Evolutionary conservation across 37 sponge, comb jelly and placozoan genomes (phyloP).

Genomic region (Geodia barretti): DNA sequence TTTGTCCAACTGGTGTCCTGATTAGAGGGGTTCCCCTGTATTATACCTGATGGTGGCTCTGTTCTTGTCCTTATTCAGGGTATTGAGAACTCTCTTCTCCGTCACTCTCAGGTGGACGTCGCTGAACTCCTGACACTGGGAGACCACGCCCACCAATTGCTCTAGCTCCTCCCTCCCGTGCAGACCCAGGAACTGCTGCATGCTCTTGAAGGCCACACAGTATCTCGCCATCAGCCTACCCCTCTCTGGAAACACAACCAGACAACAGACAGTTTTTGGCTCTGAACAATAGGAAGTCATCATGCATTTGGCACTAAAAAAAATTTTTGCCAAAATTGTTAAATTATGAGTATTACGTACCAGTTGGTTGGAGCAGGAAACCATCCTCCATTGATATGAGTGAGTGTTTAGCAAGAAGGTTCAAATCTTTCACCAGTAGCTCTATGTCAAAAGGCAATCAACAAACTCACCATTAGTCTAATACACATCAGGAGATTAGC

Average conservation of each 20-base stretch:
- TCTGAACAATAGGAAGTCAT: too few species aligned
- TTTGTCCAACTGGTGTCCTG: too few species aligned
- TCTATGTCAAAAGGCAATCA: slow-evolving; percentile 59
- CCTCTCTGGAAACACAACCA: slow-evolving; percentile 46
- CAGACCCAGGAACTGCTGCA: slow-evolving; percentile 81
- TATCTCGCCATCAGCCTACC: slow-evolving; percentile 97
- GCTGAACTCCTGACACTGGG: slow-evolving; percentile 85
- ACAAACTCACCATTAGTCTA: neutral
- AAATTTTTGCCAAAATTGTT: too few species aligned
- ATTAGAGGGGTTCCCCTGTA: too few species aligned
- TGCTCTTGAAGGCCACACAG: slow-evolving; percentile 92
- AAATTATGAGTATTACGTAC: slow-evolving; percentile 13
- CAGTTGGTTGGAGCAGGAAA: slow-evolving; percentile 76
- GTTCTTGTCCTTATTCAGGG: slow-evolving; percentile 91
- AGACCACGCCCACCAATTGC: slow-evolving; percentile 52
- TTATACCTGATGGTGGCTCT: slow-evolving; percentile 83
- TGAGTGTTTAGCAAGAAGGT: slow-evolving; percentile 54
- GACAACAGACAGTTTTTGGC: neutral
- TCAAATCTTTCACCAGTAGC: slow-evolving; percentile 79
- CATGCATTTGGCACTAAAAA: too few species aligned
- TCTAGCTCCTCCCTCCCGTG: slow-evolving; percentile 56
- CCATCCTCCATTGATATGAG: slow-evolving; percentile 84
- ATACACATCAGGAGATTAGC: neutral
- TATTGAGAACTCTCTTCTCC: slow-evolving; percentile 90
- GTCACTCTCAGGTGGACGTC: slow-evolving; percentile 90